Base-by-base conservation (phyloP, 2,888 invertebrate genomes). In the Eueremaeus valkanovi region DNA sequence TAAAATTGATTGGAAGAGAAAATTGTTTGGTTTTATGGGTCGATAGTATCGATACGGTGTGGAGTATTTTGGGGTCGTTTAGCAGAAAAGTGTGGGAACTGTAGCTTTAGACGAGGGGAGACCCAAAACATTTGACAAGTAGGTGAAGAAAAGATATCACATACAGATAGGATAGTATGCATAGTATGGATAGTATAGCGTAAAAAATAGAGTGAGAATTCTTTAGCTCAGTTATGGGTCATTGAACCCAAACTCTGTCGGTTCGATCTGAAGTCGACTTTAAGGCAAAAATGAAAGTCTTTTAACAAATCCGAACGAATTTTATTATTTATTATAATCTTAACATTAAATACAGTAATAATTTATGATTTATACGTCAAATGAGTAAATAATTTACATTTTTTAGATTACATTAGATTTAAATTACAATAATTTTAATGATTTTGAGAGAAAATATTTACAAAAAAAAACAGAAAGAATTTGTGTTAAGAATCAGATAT, bases 201-300 rank as follows among this genome's bases (percentile, higher is more conserved):
- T 70, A 70, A 70, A 70, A 70, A 70, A 70, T 70, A 70, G 70
- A 70, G 70, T 70, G 70, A 70, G 27, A 40, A 70, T 40, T 70
- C 40, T 70, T n/a, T 55, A 73, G 31, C 61, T 73, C 73, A 73
- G 73, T 73, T 73, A 73, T 61, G 42, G 73, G 73, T 73, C 73
- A 42, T 73, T 73, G 73, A 73, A 73, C 73, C 63, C 73, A 61
- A 42, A 70, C 16, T 36, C 24, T 70, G 70, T 70, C 70, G 70
- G 33, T 33, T 55, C 36, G 63, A 33, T 36, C n/a, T 36, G 9
- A 66, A 36, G 36, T 36, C 33, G 61, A 40, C 40, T 68, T 68
- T 31, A 42, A 42, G 70, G 45, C 45, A 45, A 70, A 70, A 70
- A 27, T 40, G 42, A 70, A 70, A 42, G 40, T 70, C n/a, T 66